Base-by-base conservation (phyloP, 1,140 invertebrate species). In the Lepidurus packardi region DNA sequence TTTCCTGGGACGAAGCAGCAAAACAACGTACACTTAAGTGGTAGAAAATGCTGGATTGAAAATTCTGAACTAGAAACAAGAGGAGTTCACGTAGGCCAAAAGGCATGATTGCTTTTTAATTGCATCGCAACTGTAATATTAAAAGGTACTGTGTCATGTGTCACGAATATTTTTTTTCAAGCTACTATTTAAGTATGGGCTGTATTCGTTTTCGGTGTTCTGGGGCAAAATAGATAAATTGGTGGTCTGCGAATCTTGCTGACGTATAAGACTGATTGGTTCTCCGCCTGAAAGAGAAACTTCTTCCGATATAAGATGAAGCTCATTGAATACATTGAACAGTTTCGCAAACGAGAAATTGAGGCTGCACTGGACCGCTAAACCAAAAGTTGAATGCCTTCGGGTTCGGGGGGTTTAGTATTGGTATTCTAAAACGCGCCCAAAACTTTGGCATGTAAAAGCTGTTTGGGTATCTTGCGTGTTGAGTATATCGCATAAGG, bases 201-300 rank as follows among this genome's bases (percentile, higher is more conserved):
- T 21, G 21, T 65, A 21, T 65, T 65, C 21, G 53, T 65, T 65
- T 65, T 21, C 13, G 6, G 13, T 65, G 13, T 10, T 47, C 45
- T 16, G 10, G 16, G 10, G 21, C 7, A 65, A 65, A 65, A 16
- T 65, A 34, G 34, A 34, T 34, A 34, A 65, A 21, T 65, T n/a
- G 16, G 13, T 65, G 21, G 21, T 21, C 53, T 65, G 13, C 21
- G 6, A 65, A n/a, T 65, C 16, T 65, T 13, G 21, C 53, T 7
- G 16, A 21, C 16, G 21, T n/a, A 21, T 65, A 65, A 65, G 53
- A 21, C 53, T 65, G 53, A 65, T 65, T 65, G 13, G 21, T n/a
- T 65, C 21, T 65, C 53, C 53, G 21, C 53, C 45, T 65, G 53
- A 65, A 65, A 65, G 53, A 65, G 53, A 65, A 65, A 65, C 13